Base-by-base conservation (phyloP, 2,113 vertebrate genomes). In the Chrysemys picta region DNA sequence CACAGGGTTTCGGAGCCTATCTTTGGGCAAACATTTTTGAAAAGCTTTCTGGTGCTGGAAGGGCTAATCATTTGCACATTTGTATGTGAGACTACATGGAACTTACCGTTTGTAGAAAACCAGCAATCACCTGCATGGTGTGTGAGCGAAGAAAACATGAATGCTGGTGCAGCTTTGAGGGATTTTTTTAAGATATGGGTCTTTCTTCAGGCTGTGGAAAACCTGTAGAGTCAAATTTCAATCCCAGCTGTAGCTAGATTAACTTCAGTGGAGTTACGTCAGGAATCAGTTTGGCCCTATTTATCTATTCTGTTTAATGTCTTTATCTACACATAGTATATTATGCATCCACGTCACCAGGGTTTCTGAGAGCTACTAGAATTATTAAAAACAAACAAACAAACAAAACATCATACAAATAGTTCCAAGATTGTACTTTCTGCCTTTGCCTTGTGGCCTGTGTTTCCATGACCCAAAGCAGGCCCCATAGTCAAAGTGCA, bases 11-110 rank as follows among this genome's bases (percentile, higher is more conserved):
- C 52, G 22, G 84, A 82, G 84, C 42, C 11, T 38, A 75, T 42
- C 19, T 45, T 42, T 10, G 38, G 72, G n/a, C 38, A 42, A 75
- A 75, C 72, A 1, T 45, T 24, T 69, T 76, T 76, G 38, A 42
- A 94, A 94, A 80, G 49, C 29, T 95, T 95, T 95, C 90, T 85
- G n/a, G 56, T 90, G 29, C 83, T 94, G 35, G 38, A 91, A 50
- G 29, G 53, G 45, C 84, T 95, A 42, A 45, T 56, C 59, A 27
- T 45, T 72, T 78, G 45, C 25, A 21, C 1, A 72, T 24, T 62
- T 84, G 53, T 82, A 50, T 86, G 38, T n/a, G 56, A 87, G 42
- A 16, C 42, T 49, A 57, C 13, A 93, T 80, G 24, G 72, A 76
- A 76, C 4, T 12, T 76, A 76, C 24, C 27, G 22, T 76, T 42